These are phyloP conservation scores for Alfaro cultratus DNA, from an alignment of 2,797 vertebrate species.

Conservation along the genomic window DNA sequence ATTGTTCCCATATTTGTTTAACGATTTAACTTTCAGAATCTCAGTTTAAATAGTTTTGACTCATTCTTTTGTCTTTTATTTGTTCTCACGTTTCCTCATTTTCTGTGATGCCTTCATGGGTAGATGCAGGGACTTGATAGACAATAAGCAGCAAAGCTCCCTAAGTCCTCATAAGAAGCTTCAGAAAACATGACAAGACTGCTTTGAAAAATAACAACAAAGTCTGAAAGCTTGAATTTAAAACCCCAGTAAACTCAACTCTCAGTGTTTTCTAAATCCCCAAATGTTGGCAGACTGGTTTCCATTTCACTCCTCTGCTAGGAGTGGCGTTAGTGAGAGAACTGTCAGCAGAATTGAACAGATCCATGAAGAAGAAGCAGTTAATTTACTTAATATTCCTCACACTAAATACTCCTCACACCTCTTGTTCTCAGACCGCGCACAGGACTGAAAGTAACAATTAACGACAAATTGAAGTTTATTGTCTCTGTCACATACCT, in stretches of 20 bases:
- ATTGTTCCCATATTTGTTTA: neutral
- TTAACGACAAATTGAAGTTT: slow-evolving; percentile 53
- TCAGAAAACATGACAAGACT: neutral
- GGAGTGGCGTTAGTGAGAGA: slow-evolving; percentile 19
- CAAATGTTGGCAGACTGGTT: slow-evolving; percentile 7
- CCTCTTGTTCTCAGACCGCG: slow-evolving; percentile 27
- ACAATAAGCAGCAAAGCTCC: neutral
- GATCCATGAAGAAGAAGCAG: slow-evolving; percentile 28
- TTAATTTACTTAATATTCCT: slow-evolving; percentile 52
- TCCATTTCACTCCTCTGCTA: slow-evolving; percentile 3
- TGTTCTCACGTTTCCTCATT: neutral
- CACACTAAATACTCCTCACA: slow-evolving; percentile 41
- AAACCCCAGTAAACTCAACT: neutral
- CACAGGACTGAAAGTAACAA: slow-evolving; percentile 45
- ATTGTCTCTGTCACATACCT: slow-evolving; percentile 28
- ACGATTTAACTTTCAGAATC: neutral
- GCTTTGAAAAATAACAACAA: neutral
- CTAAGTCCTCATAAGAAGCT: neutral
- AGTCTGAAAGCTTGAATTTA: neutral
- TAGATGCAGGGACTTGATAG: neutral
- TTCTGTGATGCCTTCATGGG: neutral
- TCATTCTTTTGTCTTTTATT: slow-evolving; percentile 1
- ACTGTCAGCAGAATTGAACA: slow-evolving; percentile 36
- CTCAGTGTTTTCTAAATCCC: slow-evolving; percentile 10
- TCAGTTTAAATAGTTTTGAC: neutral